Percentiles rank a stretch among this genome's conserved stretches.
Conservation (phyloP, 2,888 invertebrate species). For the Xestia rhomboidea region DNA sequence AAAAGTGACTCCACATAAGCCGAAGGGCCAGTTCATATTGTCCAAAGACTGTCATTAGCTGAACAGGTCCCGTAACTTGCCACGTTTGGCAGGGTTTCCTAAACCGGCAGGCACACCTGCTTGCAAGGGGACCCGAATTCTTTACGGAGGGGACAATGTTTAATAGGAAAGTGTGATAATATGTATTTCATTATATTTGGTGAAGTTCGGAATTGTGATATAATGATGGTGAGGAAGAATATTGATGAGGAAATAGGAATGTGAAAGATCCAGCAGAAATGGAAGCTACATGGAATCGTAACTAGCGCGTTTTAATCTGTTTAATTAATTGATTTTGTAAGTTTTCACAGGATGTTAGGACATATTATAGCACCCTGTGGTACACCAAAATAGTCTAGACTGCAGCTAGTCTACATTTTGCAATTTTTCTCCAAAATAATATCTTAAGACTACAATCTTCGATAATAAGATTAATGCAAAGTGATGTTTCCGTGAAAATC, state of each 20-base stretch:
- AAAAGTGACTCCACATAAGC: constrained; percentile 17
- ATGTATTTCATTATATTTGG: constrained; percentile 49
- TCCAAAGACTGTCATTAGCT: constrained; percentile 68
- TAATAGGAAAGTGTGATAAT: constrained; percentile 51
- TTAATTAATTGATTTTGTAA: not conserved
- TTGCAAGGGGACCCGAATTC: constrained; percentile 74
- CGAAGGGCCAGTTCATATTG: constrained; percentile 57
- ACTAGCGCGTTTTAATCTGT: not conserved
- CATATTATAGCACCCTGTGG: not conserved
- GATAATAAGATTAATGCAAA: constrained; percentile 43
- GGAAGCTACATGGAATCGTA: not conserved
- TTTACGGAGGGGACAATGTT: constrained; percentile 68
- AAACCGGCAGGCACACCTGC: constrained; percentile 82
- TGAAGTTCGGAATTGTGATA: constrained; percentile 27
- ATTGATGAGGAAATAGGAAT: not conserved
- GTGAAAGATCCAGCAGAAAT: not conserved
- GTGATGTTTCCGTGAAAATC: constrained; percentile 47
- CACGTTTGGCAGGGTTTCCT: constrained; percentile 74
- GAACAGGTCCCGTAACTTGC: constrained; percentile 80
- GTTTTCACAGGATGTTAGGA: not conserved
- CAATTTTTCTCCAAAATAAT: constrained; percentile 11
- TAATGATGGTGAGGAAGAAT: not conserved
- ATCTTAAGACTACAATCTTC: constrained; percentile 16
- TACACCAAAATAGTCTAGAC: not conserved
- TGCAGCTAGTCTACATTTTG: not conserved